Evolutionary conservation across 2,113 vertebrate species (phyloP).

Genomic region (Calyptomena viridis): DNA sequence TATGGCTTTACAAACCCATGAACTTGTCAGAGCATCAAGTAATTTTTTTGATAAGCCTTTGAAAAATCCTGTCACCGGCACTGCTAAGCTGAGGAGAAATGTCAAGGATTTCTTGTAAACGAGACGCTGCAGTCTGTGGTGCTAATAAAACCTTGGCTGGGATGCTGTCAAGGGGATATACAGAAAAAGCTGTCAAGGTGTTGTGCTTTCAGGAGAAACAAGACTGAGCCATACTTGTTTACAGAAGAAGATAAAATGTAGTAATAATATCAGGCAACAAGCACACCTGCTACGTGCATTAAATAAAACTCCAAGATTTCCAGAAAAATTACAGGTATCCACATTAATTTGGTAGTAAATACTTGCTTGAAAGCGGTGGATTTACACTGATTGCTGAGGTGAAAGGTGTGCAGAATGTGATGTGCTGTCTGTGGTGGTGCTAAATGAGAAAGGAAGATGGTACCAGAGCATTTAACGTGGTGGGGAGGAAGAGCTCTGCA

Average conservation of each 20-base stretch:
- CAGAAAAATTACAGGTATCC: not conserved
- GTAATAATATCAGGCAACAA: not conserved
- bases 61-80: not conserved
- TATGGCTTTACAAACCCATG: not conserved
- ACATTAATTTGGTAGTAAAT: not conserved
- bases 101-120: not conserved
- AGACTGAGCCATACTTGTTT: not conserved
- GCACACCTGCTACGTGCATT: not conserved
- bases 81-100: not conserved
- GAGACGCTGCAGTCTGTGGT: not conserved
- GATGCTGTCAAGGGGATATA: not conserved
- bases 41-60: conserved; percentile 17
- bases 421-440: not conserved
- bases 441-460: not conserved
- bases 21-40: not conserved
- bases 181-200: not conserved
- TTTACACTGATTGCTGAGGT: not conserved
- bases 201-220: not conserved
- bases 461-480: not conserved
- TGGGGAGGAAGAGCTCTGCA: not conserved
- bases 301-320: not conserved
- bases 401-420: not conserved
- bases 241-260: not conserved
- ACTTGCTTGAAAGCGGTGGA: not conserved
- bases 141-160: not conserved